phyloP scores from a whole-genome alignment of 2,113 vertebrate genomes.

The Cyanoramphus novaezelandiae region DNA sequence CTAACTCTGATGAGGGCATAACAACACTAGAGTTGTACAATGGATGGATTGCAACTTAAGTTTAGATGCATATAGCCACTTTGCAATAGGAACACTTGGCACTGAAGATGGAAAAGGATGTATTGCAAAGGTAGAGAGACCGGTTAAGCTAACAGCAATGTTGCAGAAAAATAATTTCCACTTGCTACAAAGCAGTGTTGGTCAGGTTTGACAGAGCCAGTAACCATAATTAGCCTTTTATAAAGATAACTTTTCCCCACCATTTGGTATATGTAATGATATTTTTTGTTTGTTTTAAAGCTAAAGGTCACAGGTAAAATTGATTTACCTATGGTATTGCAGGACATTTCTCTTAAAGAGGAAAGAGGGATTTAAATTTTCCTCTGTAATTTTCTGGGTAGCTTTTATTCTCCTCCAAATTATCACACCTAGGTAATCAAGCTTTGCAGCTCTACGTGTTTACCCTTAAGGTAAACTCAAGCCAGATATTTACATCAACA shows the following conservation, averaged over 20 bases:
- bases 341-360: not conserved
- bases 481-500: not conserved
- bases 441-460: not conserved
- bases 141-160: not conserved
- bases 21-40: not conserved
- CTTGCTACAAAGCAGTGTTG: not conserved
- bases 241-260: not conserved
- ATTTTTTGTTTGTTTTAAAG: not conserved
- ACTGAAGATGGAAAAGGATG: not conserved
- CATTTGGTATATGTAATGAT: not conserved
- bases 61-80: accelerated
- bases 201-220: not conserved
- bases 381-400: not conserved
- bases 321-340: not conserved
- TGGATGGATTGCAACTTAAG: not conserved
- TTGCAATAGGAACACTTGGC: not conserved
- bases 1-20: not conserved
- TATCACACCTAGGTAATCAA: not conserved
- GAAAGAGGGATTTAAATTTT: not conserved
- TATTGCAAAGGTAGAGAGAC: not conserved
- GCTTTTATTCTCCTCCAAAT: not conserved
- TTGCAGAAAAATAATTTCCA: not conserved
- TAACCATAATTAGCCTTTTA: not conserved
- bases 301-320: not conserved
- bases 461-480: not conserved